Percentiles rank a stretch among this genome's conserved stretches.
Conservation (phyloP, 1,140 invertebrate genomes). For the Semibalanus balanoides region DNA sequence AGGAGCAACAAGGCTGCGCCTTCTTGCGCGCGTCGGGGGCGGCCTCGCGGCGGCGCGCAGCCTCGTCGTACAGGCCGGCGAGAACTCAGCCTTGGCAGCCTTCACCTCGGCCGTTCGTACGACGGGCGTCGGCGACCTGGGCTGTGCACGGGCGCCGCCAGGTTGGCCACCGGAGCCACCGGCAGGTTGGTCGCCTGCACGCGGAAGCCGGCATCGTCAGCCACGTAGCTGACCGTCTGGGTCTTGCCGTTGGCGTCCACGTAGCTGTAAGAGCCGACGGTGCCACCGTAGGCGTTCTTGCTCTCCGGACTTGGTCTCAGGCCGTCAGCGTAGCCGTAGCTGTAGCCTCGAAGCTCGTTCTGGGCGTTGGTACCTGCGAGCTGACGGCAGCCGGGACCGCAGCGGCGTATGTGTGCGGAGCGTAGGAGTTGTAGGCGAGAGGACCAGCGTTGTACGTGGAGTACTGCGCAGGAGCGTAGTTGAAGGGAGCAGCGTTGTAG, state of each 20-base stretch:
- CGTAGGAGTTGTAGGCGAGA: too few relatives aligned
- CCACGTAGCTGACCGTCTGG: slow-evolving; percentile 37
- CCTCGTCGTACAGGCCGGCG: not conserved
- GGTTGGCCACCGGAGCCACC: slow-evolving; percentile 7
- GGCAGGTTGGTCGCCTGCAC: slow-evolving; percentile 23
- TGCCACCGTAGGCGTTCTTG: slow-evolving; percentile 14
- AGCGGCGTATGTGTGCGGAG: not conserved
- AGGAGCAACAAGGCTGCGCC: slow-evolving; percentile 8
- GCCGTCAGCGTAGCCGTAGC: slow-evolving; percentile 19
- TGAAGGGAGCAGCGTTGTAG: too few relatives aligned
- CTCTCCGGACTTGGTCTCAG: slow-evolving; percentile 17
- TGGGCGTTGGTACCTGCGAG: slow-evolving; percentile 20
- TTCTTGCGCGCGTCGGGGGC: slow-evolving; percentile 7
- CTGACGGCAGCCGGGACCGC: not conserved
- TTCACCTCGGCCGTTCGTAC: slow-evolving; percentile 14
- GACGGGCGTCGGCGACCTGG: slow-evolving; percentile 9
- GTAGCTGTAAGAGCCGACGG: slow-evolving; percentile 33
- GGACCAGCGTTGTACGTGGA: too few relatives aligned
- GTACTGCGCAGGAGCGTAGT: too few relatives aligned
- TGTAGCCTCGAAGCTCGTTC: slow-evolving; percentile 19
- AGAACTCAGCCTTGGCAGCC: slow-evolving; percentile 8
- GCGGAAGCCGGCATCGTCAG: slow-evolving; percentile 22
- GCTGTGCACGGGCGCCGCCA: not conserved
- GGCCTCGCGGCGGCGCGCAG: slow-evolving; percentile 6
- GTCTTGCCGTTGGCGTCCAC: slow-evolving; percentile 21